Conservation (phyloP, 2,113 vertebrate genomes). For the Callorhinus ursinus region DNA sequence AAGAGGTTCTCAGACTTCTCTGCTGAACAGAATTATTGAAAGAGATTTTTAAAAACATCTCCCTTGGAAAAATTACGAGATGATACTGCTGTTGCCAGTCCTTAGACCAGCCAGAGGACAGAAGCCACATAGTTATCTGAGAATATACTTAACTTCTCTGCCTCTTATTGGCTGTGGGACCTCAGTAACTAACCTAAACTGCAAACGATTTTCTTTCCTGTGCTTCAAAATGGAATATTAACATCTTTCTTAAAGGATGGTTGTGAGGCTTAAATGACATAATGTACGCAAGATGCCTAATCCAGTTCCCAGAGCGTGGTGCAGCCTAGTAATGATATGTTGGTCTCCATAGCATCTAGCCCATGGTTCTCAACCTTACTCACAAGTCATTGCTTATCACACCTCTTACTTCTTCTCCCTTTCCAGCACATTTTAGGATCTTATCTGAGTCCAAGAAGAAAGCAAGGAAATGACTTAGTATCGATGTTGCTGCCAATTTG, state of each 20-base stretch:
- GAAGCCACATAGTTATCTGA: not conserved
- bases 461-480: not conserved
- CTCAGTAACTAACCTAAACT: not conserved
- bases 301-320: fast-evolving
- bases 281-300: not conserved
- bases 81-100: not conserved
- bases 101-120: not conserved
- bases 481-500: not conserved
- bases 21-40: slow-evolving; percentile 2
- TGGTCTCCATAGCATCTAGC: not conserved
- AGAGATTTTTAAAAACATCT: not conserved
- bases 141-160: not conserved
- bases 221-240: not conserved
- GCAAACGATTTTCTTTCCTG: not conserved
- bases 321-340: too few species aligned
- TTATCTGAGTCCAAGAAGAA: not conserved
- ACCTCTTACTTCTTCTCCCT: not conserved
- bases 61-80: not conserved
- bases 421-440: not conserved
- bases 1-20: not conserved
- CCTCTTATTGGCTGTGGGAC: not conserved
- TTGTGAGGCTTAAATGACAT: not conserved
- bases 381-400: not conserved
- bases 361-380: not conserved
- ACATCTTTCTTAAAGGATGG: not conserved